Percentiles rank a stretch among this genome's conserved stretches.
phyloP scores from a whole-genome alignment of 2,888 invertebrate species.

The Drosophila atripex region DNA sequence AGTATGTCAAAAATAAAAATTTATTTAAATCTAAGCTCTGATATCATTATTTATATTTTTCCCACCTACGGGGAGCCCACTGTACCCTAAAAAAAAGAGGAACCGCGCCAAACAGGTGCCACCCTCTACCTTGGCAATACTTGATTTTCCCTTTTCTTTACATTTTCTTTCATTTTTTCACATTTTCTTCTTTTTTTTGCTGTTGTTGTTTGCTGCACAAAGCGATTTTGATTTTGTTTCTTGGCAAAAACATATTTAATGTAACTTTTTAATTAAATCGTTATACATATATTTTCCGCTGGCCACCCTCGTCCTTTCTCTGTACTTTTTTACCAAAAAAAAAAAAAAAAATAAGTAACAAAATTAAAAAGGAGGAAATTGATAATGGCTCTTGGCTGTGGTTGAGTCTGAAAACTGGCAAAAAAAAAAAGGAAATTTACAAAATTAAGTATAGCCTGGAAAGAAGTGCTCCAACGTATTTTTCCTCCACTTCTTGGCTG shows the following conservation, averaged over 20 bases:
- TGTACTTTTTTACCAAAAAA: constrained; percentile 1
- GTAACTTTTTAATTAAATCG: constrained; percentile 77
- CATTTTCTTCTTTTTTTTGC: background rate
- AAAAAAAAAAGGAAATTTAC: constrained; percentile 48
- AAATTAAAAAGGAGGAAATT: constrained; percentile 44
- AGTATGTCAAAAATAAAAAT: too few species aligned
- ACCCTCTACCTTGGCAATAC: constrained; percentile 11
- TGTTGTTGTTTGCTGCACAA: constrained; percentile 5
- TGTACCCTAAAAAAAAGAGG: background rate
- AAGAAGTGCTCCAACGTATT: constrained; percentile 25
- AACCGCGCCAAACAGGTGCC: background rate
- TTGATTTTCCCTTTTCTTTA: constrained; percentile 11
- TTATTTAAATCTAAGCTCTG: too few species aligned
- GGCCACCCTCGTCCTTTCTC: constrained; percentile 20
- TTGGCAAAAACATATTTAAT: constrained; percentile 59
- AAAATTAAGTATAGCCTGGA: constrained; percentile 47
- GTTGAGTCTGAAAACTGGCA: constrained; percentile 21
- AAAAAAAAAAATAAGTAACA: background rate
- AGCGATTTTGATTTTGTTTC: constrained; percentile 28
- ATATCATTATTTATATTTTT: background rate
- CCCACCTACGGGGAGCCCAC: background rate
- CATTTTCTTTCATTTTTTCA: constrained; percentile 1
- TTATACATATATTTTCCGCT: constrained; percentile 45
- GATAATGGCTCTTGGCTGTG: constrained; percentile 59
- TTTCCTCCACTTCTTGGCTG: constrained; percentile 3